These are phyloP conservation scores for Crematogaster levior DNA, from an alignment of 2,888 invertebrate species.

Conservation along the genomic window DNA sequence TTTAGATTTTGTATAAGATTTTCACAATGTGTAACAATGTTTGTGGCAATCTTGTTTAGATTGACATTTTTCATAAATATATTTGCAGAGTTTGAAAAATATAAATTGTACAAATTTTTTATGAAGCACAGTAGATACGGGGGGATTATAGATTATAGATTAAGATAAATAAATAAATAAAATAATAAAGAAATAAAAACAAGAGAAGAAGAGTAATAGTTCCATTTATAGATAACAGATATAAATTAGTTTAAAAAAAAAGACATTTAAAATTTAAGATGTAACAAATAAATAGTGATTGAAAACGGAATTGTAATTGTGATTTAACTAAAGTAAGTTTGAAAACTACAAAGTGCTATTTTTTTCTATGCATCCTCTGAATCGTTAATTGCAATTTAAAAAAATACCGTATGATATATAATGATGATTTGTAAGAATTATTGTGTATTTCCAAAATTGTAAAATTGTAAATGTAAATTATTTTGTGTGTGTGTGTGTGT, in stretches of 20 bases:
- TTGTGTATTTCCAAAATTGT: no score
- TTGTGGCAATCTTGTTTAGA: slow-evolving; percentile 3
- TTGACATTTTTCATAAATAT: not conserved
- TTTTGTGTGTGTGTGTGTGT: no score
- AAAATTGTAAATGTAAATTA: no score
- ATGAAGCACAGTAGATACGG: not conserved
- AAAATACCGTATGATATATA: not conserved
- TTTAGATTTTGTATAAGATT: slow-evolving; percentile 25
- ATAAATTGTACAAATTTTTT: not conserved
- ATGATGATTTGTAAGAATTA: not conserved
- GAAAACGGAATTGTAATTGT: no score
- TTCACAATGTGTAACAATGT: not conserved
- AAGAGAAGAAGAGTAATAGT: not conserved
- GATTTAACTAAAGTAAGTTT: no score
- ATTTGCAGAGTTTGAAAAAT: not conserved
- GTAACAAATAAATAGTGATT: no score
- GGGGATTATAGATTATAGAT: no score
- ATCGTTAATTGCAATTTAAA: no score
- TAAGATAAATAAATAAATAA: no score
- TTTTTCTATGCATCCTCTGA: no score
- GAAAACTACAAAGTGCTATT: no score
- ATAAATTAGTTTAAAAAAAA: not conserved
- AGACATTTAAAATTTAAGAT: no score
- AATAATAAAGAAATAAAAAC: not conserved
- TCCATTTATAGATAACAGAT: not conserved